A percentile compares a stretch with the other conserved stretches of the same genome.
phyloP scores from a whole-genome alignment of 2,797 vertebrate genomes.

The Eulemur coronatus region DNA sequence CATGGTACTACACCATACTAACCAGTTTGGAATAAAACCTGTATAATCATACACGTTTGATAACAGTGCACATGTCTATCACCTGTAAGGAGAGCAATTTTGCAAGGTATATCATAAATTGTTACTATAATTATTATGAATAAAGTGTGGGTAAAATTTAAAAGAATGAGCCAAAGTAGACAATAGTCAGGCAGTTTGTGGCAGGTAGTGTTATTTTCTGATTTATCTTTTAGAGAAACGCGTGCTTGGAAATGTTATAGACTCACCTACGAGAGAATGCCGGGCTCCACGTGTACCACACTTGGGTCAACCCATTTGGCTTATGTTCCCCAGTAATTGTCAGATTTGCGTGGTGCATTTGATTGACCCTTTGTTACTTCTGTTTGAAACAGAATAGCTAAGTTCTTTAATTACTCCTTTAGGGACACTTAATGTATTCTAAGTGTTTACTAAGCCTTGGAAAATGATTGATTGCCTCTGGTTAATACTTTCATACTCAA shows the following conservation, averaged over 20 bases:
- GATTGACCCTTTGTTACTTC: conserved; percentile 19
- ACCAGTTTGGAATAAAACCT: background rate
- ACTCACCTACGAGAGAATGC: background rate
- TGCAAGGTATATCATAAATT: background rate
- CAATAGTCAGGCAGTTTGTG: background rate
- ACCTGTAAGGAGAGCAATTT: background rate
- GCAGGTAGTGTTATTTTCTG: background rate
- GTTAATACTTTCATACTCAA: conserved; percentile 66
- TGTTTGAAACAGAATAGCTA: conserved; percentile 37
- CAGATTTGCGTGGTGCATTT: background rate
- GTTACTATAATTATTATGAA: background rate
- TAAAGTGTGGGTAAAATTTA: background rate
- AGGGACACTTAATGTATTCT: conserved; percentile 55
- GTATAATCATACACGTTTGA: background rate
- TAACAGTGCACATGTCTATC: background rate
- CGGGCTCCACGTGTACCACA: background rate
- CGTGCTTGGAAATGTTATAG: background rate
- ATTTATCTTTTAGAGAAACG: background rate
- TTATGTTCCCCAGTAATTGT: background rate
- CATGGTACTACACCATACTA: background rate
- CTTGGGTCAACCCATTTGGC: background rate
- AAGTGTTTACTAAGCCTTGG: conserved; percentile 62
- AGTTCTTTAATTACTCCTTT: conserved; percentile 64
- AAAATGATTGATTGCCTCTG: conserved; percentile 62
- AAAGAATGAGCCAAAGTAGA: background rate